These are phyloP conservation scores for Mactra quadrangularis DNA, from an alignment of 1,140 invertebrate species.

Conservation along the genomic window DNA sequence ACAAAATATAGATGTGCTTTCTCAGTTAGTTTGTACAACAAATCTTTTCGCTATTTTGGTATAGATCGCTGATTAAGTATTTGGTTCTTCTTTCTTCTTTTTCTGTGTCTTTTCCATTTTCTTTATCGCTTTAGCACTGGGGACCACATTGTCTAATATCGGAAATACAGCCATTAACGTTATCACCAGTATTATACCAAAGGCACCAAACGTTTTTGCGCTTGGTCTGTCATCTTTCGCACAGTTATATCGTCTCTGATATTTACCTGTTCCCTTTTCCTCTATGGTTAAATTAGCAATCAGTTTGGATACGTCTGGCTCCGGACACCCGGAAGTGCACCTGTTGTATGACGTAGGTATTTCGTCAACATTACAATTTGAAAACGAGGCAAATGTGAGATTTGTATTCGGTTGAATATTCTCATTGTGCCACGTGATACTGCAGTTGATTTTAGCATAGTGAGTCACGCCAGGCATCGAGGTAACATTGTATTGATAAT, in stretches of 20 bases:
- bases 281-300: not conserved
- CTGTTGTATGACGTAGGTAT: not conserved
- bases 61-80: too few relatives aligned
- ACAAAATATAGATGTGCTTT: too few relatives aligned
- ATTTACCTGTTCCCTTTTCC: not conserved
- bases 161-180: too few relatives aligned
- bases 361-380: not conserved
- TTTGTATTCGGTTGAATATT: not conserved
- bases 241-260: not conserved
- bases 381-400: not conserved
- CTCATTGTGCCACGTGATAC: not conserved
- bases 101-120: too few relatives aligned
- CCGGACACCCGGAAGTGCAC: not conserved
- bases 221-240: not conserved
- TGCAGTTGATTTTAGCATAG: not conserved
- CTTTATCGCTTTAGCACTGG: too few relatives aligned
- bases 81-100: too few relatives aligned
- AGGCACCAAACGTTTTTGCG: not conserved
- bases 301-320: not conserved
- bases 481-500: not conserved
- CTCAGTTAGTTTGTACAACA: too few relatives aligned
- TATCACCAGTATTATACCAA: not conserved
- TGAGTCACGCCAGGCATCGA: not conserved
- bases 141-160: too few relatives aligned
- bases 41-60: too few relatives aligned